phyloP scores from a whole-genome alignment of 1,140 invertebrate genomes.

The Drosophila ananassae region DNA sequence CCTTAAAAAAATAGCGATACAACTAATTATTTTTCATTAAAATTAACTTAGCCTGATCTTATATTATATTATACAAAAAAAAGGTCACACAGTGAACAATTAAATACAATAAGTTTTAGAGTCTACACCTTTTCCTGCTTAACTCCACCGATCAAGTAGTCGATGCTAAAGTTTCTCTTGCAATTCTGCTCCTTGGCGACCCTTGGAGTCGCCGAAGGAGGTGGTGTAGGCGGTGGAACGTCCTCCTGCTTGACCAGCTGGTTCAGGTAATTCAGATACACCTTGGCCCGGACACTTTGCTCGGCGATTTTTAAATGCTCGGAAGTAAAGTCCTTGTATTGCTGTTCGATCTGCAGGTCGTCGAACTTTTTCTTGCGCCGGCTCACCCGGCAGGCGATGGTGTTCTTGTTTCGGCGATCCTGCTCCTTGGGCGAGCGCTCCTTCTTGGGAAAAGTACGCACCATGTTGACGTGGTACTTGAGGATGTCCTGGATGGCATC shows the following conservation, averaged over 20 bases:
- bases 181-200: neutral
- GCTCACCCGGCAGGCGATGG: slow-evolving; percentile 76
- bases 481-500: slow-evolving; percentile 67
- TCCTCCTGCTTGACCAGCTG: slow-evolving; percentile 40
- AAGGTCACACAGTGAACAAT: slow-evolving; percentile 25
- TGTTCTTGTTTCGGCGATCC: slow-evolving; percentile 77
- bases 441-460: slow-evolving; percentile 77
- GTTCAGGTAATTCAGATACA: slow-evolving; percentile 63
- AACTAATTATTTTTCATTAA: slow-evolving; percentile 11
- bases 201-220: neutral
- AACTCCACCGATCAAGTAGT: slow-evolving; percentile 57
- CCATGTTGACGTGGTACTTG: slow-evolving; percentile 79
- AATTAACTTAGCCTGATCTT: neutral
- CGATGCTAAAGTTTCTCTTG: slow-evolving; percentile 63
- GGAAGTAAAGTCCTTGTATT: slow-evolving; percentile 66
- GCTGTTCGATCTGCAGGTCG: slow-evolving; percentile 67
- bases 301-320: slow-evolving; percentile 64
- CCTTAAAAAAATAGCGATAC: neutral
- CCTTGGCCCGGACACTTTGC: slow-evolving; percentile 56
- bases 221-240: neutral
- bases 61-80: slow-evolving; percentile 16
- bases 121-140: slow-evolving; percentile 27
- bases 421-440: slow-evolving; percentile 77
- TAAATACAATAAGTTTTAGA: neutral
- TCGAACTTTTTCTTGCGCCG: slow-evolving; percentile 74